These are phyloP conservation scores for Tethea ocularis DNA, from an alignment of 2,888 invertebrate species.

Conservation along the genomic window DNA sequence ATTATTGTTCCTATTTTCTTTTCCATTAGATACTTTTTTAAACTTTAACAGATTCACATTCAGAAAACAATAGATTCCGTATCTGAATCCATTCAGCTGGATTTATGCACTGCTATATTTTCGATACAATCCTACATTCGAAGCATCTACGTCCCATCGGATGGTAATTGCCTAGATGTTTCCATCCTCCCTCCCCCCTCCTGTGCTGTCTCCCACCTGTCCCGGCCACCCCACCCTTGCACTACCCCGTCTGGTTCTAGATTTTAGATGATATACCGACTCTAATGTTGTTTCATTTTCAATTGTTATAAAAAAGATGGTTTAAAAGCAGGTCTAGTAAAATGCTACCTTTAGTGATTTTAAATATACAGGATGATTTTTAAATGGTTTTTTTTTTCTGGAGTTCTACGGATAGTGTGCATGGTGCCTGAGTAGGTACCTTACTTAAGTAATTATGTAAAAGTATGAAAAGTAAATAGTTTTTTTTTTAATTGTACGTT, in stretches of 20 bases:
- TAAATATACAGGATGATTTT: too few relatives aligned
- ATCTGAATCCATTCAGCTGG: not conserved
- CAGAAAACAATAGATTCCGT: not conserved
- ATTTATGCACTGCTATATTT: slow-evolving; percentile 33
- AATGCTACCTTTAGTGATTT: too few relatives aligned
- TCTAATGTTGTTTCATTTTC: slow-evolving; percentile 58
- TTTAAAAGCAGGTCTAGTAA: too few relatives aligned
- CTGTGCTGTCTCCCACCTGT: slow-evolving; percentile 32
- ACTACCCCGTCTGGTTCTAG: slow-evolving; percentile 47
- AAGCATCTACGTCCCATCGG: slow-evolving; percentile 48
- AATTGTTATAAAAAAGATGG: slow-evolving; percentile 20
- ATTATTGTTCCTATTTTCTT: too few relatives aligned
- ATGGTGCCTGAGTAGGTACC: too few relatives aligned
- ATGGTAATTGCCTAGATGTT: slow-evolving; percentile 78
- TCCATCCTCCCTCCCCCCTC: slow-evolving; percentile 47
- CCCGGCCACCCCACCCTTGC: slow-evolving; percentile 31
- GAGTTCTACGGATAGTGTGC: too few relatives aligned
- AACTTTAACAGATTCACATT: too few relatives aligned
- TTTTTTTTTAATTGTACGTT: too few relatives aligned
- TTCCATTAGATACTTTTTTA: too few relatives aligned
- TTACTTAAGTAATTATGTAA: too few relatives aligned
- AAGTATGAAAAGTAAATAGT: too few relatives aligned
- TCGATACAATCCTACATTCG: slow-evolving; percentile 44
- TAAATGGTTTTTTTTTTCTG: too few relatives aligned
- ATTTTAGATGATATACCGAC: slow-evolving; percentile 37